Base-by-base conservation (phyloP, 2,113 vertebrate genomes). In the Chloropsis cyanopogon region DNA sequence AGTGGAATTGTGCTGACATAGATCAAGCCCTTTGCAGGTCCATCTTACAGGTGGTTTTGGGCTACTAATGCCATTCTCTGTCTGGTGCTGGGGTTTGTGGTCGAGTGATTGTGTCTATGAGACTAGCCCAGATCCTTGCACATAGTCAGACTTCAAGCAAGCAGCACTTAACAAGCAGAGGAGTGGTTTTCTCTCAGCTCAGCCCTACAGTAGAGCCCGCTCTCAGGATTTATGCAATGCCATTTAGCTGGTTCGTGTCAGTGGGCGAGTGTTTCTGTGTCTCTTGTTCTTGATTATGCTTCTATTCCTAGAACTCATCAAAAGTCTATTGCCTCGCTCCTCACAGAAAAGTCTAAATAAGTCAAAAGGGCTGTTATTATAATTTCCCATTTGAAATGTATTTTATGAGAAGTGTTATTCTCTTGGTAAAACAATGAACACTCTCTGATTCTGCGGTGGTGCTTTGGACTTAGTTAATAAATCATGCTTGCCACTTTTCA, bases 391-490 rank as follows among this genome's bases (percentile, higher is more conserved):
- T 75, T 92, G 64, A 88, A 95, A 93, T 44, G 22, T 80, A 28
- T 77, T 95, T 95, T 96, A 94, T 87, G 72, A 89, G 88, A 82
- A 90, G 64, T 90, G 52, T 80, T 95, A 80, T 87, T 82, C 91
- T 89, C 87, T 56, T 86, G 92, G 64, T 95, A 88, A 90, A 86
- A 94, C 75, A 86, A 41, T 49, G 47, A 80, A 80, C 71, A 52
- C 56, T 85, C 19, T 77, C 46, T 71, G 79, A 83, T 70, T 92
- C 68, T 91, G 56, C 63, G 49, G 52, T 83, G 82, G 35, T 95
- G 52, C 60, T 96, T 96, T 95, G 82, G 82, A 70, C 75, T 90
- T 90, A 69, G 82, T 95, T 95, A 95, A 88, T 94, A 96, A 94
- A 90, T 93, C 79, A 50, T 53, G 49, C 75, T 89, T 88, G 81